Evolutionary conservation across 2,797 vertebrate genomes (phyloP).

Genomic region (Harpagifer antarcticus): DNA sequence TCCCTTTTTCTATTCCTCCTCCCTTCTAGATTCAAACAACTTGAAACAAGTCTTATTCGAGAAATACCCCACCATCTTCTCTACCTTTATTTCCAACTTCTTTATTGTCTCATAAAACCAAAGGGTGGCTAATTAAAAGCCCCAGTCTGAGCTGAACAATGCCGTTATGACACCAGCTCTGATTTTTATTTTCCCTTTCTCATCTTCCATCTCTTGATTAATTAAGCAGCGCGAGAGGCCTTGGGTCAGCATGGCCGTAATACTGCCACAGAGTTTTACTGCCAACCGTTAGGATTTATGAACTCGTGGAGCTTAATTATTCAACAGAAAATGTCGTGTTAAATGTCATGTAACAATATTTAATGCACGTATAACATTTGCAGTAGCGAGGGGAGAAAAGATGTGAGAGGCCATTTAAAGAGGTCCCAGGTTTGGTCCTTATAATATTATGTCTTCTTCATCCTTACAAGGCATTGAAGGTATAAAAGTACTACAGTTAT

Average conservation of each 20-base stretch:
- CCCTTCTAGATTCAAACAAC: neutral
- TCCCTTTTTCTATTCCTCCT: neutral
- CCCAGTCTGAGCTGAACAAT: neutral
- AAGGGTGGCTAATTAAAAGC: slow-evolving; percentile 22
- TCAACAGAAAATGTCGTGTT: slow-evolving; percentile 61
- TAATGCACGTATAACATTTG: slow-evolving; percentile 56
- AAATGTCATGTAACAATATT: slow-evolving; percentile 69
- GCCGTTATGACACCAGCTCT: slow-evolving; percentile 9
- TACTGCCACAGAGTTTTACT: slow-evolving; percentile 12
- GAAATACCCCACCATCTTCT: neutral
- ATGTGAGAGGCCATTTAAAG: neutral
- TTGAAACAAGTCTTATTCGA: too few species aligned
- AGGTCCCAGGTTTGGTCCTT: slow-evolving; percentile 32
- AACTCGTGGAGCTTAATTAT: slow-evolving; percentile 59
- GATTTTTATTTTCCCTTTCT: slow-evolving; percentile 32
- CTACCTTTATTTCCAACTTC: slow-evolving; percentile 25
- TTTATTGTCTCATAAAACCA: slow-evolving; percentile 51
- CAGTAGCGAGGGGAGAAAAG: slow-evolving; percentile 15
- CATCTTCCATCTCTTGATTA: slow-evolving; percentile 54
- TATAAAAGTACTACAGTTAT: too few species aligned
- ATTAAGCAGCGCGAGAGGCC: slow-evolving; percentile 42
- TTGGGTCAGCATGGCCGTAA: slow-evolving; percentile 42
- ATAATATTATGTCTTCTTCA: slow-evolving; percentile 2
- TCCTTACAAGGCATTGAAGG: neutral
- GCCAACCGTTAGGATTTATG: slow-evolving; percentile 57